Evolutionary conservation across 1,140 invertebrate genomes (phyloP), one percentile per base, ranked within the genome.

Genomic region (Drosophila sturtevanti): DNA sequence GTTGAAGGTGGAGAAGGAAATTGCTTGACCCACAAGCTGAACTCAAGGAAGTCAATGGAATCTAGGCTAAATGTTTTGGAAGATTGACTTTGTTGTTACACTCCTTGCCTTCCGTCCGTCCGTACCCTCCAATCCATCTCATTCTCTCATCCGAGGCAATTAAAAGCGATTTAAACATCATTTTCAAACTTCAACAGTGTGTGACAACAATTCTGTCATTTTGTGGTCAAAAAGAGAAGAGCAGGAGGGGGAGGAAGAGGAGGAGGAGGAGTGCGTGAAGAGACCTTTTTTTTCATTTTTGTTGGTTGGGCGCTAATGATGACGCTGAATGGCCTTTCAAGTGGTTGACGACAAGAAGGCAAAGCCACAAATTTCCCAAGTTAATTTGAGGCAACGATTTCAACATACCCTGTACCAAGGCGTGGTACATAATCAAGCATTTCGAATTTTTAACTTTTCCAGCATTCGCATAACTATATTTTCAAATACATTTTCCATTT

Each of bases 1-100:
- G 67, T 72, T 68, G 73, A 67, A 73, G 72, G 81, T 74, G 51
- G 63, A 72, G 34, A 44, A 77, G 60, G 44, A 81, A 86, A 86
- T 86, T 87, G 76, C 72, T 72, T 86, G 82, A 86, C 82, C 82
- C 77, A 86, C 82, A 86, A 86, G 75, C 66, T 86, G 81, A 87
- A 86, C 82, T 41, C 70, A 78, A 48, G 68, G 61, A 70, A 72
- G 58, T 68, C 56, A 62, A 60, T 24, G 18, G 68, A 80, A 81
- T 68, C 68, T 81, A 77, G 81, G 81, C 73, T 85, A 85, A 85
- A 85, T 80, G 81, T 69, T 64, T 52, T 31, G 38, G 21, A 16
- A 68, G 66, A 77, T 84, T 84, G 72, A 75, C 68, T 77, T 68
- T 64, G 63, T 35, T 55, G 56, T 6, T 31, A 6, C 7, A 56